phyloP scores from a whole-genome alignment of 2,113 vertebrate genomes.

The Myrmecobius fasciatus region DNA sequence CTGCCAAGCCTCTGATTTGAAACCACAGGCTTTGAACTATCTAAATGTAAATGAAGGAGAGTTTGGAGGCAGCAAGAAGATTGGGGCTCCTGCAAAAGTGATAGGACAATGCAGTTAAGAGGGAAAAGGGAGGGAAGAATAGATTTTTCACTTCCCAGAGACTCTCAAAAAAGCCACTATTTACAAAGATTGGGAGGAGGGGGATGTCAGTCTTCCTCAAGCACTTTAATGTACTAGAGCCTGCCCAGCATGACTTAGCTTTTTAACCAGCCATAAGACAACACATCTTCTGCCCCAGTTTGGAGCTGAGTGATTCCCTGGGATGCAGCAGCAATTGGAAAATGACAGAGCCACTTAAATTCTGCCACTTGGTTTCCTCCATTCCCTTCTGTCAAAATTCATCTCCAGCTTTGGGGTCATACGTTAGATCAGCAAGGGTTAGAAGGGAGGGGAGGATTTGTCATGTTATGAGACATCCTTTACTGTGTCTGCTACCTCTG shows the following conservation, averaged over 20 bases:
- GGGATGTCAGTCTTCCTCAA: not conserved
- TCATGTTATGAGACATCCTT: not conserved
- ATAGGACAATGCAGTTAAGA: conserved; percentile 42
- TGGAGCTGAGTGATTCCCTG: not conserved
- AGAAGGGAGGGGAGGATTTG: not conserved
- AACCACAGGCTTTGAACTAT: conserved; percentile 78
- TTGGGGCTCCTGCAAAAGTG: conserved; percentile 73
- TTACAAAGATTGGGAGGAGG: not conserved
- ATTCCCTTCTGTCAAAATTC: not conserved
- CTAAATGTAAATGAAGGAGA: conserved; percentile 84
- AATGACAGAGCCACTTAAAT: not conserved
- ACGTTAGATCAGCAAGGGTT: not conserved
- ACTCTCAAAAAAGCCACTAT: not conserved
- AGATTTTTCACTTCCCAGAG: not conserved
- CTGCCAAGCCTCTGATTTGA: conserved; percentile 80
- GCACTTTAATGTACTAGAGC: not conserved
- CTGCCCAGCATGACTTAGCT: not conserved
- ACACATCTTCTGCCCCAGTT: not conserved
- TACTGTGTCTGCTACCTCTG: not conserved
- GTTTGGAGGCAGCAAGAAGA: conserved; percentile 66
- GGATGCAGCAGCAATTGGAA: not conserved
- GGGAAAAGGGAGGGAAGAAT: not conserved
- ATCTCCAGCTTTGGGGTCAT: not conserved
- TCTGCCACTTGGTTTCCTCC: not conserved
- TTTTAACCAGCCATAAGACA: not conserved